Conservation (phyloP, 2,797 vertebrate genomes). For the Gymnoscopelus microlampas region DNA sequence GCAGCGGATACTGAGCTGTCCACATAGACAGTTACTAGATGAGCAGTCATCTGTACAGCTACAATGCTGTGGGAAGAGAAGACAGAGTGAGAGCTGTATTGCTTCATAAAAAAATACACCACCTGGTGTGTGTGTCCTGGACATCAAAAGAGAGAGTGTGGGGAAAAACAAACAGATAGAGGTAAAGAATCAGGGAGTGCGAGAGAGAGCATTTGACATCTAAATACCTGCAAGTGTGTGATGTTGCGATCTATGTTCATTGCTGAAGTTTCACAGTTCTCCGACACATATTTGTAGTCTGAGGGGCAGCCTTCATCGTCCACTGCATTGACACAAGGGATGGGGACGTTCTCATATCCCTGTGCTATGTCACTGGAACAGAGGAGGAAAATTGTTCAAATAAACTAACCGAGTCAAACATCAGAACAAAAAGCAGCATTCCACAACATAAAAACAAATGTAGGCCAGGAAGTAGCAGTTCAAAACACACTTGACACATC, state of each 20-base stretch:
- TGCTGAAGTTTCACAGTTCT: slow-evolving; percentile 94
- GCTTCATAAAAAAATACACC: neutral
- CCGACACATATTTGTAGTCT: slow-evolving; percentile 94
- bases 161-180: neutral
- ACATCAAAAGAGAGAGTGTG: neutral
- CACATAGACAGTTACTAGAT: slow-evolving; percentile 94
- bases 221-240: slow-evolving; percentile 88
- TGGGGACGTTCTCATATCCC: slow-evolving; percentile 92
- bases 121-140: neutral
- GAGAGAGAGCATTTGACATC: neutral
- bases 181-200: neutral
- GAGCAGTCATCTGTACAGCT: slow-evolving; percentile 91
- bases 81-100: neutral
- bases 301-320: slow-evolving; percentile 90
- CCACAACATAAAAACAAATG: neutral
- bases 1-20: slow-evolving; percentile 94
- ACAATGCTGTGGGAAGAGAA: slow-evolving; percentile 83
- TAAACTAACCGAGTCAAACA: neutral
- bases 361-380: slow-evolving; percentile 87
- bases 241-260: slow-evolving; percentile 98
- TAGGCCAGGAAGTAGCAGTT: neutral
- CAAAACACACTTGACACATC: too few relatives aligned
- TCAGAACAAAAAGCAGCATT: neutral
- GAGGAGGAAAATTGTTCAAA: neutral
- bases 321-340: slow-evolving; percentile 92